These are phyloP conservation scores for Eleutherodactylus coqui DNA, from an alignment of 2,797 vertebrate genomes.

Conservation along the genomic window DNA sequence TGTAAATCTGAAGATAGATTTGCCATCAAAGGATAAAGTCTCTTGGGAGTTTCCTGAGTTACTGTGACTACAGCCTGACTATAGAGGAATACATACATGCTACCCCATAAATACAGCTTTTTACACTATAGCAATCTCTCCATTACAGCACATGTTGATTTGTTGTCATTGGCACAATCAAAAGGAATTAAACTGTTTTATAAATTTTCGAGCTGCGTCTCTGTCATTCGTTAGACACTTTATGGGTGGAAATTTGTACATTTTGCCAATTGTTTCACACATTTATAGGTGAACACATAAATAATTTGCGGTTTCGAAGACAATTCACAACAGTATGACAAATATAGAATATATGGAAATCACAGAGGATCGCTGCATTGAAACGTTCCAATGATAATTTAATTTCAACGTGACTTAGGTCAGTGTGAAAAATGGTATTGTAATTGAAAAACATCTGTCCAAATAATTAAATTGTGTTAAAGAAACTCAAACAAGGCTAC, in stretches of 20 bases:
- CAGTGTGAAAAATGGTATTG: constrained; percentile 33
- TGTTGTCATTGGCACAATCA: constrained; percentile 7
- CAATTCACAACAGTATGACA: constrained; percentile 1
- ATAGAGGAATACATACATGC: neutral
- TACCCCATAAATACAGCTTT: neutral
- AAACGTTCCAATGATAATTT: constrained; percentile 3
- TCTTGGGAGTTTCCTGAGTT: neutral
- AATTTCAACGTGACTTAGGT: neutral
- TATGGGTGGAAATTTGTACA: neutral
- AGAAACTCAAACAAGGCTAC: neutral
- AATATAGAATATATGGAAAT: constrained; percentile 23
- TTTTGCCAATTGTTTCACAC: constrained; percentile 12
- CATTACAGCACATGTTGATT: neutral
- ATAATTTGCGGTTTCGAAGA: constrained; percentile 22
- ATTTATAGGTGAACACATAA: constrained; percentile 26
- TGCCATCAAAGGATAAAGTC: neutral
- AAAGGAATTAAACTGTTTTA: neutral
- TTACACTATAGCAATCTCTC: neutral
- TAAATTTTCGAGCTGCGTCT: constrained; percentile 4
- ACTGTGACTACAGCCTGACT: neutral
- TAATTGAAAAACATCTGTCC: constrained; percentile 42
- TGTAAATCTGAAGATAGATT: neutral
- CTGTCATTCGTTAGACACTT: neutral
- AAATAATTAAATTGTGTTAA: constrained; percentile 6
- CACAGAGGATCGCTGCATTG: constrained; percentile 1